A percentile compares a stretch with the other conserved stretches of the same genome.
Conservation (phyloP, 2,113 vertebrate genomes). For the Raja brachyura region DNA sequence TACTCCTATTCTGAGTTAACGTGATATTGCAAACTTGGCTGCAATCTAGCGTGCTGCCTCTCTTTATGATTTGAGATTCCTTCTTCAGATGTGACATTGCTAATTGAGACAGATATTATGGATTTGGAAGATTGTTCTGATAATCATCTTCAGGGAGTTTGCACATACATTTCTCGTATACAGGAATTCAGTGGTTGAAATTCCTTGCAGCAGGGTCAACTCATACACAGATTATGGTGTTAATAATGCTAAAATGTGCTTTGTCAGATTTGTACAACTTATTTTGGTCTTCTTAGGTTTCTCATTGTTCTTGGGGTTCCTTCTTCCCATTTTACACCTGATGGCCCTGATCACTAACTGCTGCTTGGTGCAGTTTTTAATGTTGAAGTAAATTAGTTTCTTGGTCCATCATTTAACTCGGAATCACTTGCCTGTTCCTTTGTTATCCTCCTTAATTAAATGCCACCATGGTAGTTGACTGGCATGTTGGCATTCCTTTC, state of each 20-base stretch:
- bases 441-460: background rate
- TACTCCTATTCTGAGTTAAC: background rate
- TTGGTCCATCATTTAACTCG: background rate
- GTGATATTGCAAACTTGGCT: background rate
- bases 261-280: background rate
- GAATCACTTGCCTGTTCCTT: background rate
- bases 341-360: background rate
- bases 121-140: background rate
- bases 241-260: background rate
- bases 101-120: background rate
- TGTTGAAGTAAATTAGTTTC: background rate
- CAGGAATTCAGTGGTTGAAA: background rate
- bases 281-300: background rate
- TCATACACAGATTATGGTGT: background rate
- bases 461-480: constrained; percentile 16
- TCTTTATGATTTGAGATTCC: background rate
- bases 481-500: constrained; percentile 5
- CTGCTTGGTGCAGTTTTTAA: constrained; percentile 2
- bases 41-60: background rate
- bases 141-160: background rate
- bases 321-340: background rate
- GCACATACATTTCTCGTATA: background rate
- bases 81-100: background rate
- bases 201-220: background rate
- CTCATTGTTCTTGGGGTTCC: background rate